Percentiles rank a stretch among this genome's conserved stretches.
Evolutionary conservation across 53 echinoderm and acorn worm genomes (phyloP).

Genomic region (Stichopus horrens): DNA sequence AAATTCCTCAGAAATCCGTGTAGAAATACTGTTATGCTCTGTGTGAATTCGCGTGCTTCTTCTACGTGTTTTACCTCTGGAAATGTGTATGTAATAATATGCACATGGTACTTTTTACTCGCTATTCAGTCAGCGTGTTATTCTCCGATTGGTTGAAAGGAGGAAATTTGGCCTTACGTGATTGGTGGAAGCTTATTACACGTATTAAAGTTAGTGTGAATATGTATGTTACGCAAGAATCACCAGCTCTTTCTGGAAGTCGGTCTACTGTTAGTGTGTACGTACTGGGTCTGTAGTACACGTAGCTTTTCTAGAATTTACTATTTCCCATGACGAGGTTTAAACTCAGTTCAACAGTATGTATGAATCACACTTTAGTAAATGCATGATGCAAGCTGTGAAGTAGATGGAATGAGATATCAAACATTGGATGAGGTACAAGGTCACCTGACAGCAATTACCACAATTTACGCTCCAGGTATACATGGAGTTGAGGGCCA

Average conservation of each 20-base stretch:
- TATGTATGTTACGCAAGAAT: slow-evolving; percentile 14
- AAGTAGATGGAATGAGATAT: too few relatives aligned
- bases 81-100: slow-evolving; percentile 38
- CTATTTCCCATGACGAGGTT: too few relatives aligned
- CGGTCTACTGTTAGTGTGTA: too few relatives aligned
- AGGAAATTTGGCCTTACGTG: slow-evolving; percentile 23
- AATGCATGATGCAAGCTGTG: too few relatives aligned
- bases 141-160: slow-evolving; percentile 22
- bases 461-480: too few relatives aligned
- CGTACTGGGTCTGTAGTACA: too few relatives aligned
- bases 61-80: not conserved
- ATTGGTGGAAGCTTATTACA: slow-evolving; percentile 39
- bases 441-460: too few relatives aligned
- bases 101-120: slow-evolving; percentile 33
- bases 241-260: not conserved
- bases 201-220: slow-evolving; percentile 5
- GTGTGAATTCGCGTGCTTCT: not conserved
- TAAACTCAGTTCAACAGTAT: too few relatives aligned
- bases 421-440: too few relatives aligned
- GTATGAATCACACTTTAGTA: too few relatives aligned
- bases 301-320: too few relatives aligned
- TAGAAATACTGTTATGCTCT: not conserved
- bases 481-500: too few relatives aligned
- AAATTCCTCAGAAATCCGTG: not conserved
- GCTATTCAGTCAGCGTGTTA: slow-evolving; percentile 22